A percentile compares a stretch with the other conserved stretches of the same genome.
phyloP scores from a whole-genome alignment of 2,888 invertebrate species.

The Drosophila helvetica region DNA sequence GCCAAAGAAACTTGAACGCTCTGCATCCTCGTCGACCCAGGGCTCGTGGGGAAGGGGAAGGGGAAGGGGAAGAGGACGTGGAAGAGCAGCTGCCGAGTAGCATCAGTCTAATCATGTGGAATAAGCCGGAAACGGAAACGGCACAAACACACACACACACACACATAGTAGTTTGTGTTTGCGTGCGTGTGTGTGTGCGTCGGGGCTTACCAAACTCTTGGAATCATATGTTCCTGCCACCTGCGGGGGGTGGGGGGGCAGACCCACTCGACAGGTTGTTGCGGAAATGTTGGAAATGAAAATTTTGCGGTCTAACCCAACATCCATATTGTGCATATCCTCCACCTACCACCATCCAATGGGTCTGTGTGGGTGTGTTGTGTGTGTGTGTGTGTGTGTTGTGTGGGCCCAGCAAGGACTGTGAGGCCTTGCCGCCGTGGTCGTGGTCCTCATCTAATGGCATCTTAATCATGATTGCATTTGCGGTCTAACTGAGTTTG shows the following conservation, averaged over 20 bases:
- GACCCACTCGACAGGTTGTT: background rate
- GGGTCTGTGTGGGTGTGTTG: no score
- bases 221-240: conserved; percentile 38
- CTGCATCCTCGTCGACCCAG: conserved; percentile 2
- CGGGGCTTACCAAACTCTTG: conserved; percentile 52
- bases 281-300: conserved; percentile 64
- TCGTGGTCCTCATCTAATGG: conserved; percentile 26
- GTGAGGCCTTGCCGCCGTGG: no score
- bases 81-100: conserved; percentile 49
- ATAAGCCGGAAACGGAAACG: conserved; percentile 74
- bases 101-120: conserved; percentile 77
- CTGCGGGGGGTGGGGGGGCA: background rate
- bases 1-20: background rate
- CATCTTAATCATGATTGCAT: conserved; percentile 72
- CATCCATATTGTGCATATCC: conserved; percentile 18
- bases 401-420: background rate
- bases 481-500: conserved; percentile 42
- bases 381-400: conserved; percentile 10
- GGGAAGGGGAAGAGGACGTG: conserved; percentile 8
- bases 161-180: conserved; percentile 12
- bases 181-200: conserved; percentile 10
- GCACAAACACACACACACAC: conserved; percentile 40
- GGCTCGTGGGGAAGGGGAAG: conserved; percentile 15
- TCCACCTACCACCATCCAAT: background rate
- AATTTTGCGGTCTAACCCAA: conserved; percentile 61